Evolutionary conservation across 2,113 vertebrate genomes (phyloP).

Genomic region (Archocentrus centrarchus): DNA sequence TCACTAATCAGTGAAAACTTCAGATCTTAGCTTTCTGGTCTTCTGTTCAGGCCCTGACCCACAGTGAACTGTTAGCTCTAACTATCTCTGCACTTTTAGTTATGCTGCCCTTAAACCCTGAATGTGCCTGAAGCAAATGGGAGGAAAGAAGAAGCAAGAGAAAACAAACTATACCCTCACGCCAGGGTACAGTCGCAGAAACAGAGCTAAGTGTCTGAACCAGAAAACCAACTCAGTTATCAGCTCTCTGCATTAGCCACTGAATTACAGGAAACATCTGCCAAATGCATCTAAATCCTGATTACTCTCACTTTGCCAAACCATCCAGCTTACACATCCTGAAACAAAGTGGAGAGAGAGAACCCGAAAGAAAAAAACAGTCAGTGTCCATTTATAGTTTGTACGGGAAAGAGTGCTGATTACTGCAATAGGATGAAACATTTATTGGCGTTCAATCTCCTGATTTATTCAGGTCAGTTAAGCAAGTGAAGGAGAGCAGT

Average conservation of each 20-base stretch:
- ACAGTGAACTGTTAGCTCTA: too few relatives aligned
- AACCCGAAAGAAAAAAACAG: slow-evolving; percentile 4
- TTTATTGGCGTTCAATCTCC: slow-evolving; percentile 70
- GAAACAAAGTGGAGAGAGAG: slow-evolving; percentile 44
- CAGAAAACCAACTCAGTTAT: slow-evolving; percentile 73
- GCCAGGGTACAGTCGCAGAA: slow-evolving; percentile 26
- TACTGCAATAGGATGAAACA: slow-evolving; percentile 61
- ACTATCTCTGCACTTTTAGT: neutral
- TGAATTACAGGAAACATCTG: slow-evolving; percentile 70
- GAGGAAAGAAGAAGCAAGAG: neutral
- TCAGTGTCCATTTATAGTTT: slow-evolving; percentile 66
- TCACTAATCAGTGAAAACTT: neutral
- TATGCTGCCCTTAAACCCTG: neutral
- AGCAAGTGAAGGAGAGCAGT: slow-evolving; percentile 53
- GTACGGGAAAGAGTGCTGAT: slow-evolving; percentile 72
- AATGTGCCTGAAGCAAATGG: neutral
- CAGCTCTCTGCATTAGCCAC: slow-evolving; percentile 63
- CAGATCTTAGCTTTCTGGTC: slow-evolving; percentile 8
- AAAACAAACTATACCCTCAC: slow-evolving; percentile 23
- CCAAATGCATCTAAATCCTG: slow-evolving; percentile 69
- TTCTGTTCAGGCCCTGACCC: neutral
- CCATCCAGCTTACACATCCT: slow-evolving; percentile 50
- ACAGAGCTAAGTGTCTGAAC: slow-evolving; percentile 26
- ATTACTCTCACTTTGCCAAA: slow-evolving; percentile 52
- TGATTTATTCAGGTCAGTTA: slow-evolving; percentile 71